phyloP scores from a whole-genome alignment of 53 echinoderm and acorn worm species.

The Holothuria leucospilota region DNA sequence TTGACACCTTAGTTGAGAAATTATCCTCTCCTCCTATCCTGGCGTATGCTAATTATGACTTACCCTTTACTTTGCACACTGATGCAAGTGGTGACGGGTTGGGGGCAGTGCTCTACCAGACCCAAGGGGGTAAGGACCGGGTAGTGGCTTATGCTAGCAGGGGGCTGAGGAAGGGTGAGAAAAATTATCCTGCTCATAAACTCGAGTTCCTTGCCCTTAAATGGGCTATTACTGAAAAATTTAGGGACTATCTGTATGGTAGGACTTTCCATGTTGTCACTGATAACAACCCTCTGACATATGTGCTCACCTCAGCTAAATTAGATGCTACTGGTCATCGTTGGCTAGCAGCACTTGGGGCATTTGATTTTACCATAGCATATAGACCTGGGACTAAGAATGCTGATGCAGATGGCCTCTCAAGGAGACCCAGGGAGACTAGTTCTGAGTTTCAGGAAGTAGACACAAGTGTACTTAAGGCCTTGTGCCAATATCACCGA shows the following conservation, averaged over 20 bases:
- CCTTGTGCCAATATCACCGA: constrained; percentile 1
- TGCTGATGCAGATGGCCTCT: constrained; percentile 64
- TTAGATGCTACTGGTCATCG: constrained; percentile 58
- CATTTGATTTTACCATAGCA: constrained; percentile 28
- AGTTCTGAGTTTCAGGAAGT: not conserved
- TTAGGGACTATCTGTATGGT: constrained; percentile 27
- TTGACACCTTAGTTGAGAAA: constrained; percentile 30
- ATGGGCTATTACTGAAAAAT: constrained; percentile 35
- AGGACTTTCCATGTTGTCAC: constrained; percentile 11
- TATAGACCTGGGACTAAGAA: constrained; percentile 53
- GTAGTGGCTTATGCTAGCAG: too few relatives aligned
- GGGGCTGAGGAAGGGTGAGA: too few relatives aligned
- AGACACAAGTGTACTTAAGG: not conserved
- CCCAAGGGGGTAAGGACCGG: too few relatives aligned
- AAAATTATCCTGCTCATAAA: too few relatives aligned
- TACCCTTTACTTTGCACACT: constrained; percentile 17
- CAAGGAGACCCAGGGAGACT: constrained; percentile 46
- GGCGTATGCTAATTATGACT: constrained; percentile 23
- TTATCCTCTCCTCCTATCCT: constrained; percentile 46
- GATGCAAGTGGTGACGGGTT: constrained; percentile 48
- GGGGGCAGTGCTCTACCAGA: too few relatives aligned
- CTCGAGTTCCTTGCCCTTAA: too few relatives aligned
- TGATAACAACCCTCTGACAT: constrained; percentile 28
- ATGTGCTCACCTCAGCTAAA: constrained; percentile 17
- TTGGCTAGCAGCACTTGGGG: constrained; percentile 54